These are phyloP conservation scores for Phymanthus crucifer DNA, from an alignment of 92 coral and sea anemone genomes.

Conservation along the genomic window DNA sequence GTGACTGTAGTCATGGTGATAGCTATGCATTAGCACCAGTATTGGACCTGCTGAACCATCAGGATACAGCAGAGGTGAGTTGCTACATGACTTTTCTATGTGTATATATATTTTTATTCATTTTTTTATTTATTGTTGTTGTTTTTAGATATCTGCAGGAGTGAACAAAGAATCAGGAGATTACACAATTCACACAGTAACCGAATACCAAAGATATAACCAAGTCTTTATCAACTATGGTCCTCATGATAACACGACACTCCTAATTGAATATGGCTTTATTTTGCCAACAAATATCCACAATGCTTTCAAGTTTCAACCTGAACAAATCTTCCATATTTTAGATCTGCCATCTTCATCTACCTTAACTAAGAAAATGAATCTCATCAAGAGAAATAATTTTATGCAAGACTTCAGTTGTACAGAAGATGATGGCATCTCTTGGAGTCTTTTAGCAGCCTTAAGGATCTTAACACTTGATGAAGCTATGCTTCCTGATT, in stretches of 20 bases:
- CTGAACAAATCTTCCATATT: conserved; percentile 35
- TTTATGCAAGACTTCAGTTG: conserved; percentile 67
- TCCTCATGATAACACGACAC: conserved; percentile 81
- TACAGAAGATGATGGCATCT: conserved; percentile 59
- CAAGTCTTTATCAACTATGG: conserved; percentile 97
- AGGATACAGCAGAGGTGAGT: conserved; percentile 78
- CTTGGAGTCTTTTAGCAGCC: conserved; percentile 73
- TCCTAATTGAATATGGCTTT: conserved; percentile 90
- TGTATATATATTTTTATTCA: too few species aligned
- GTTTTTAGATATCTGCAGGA: conserved; percentile 69
- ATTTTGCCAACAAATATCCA: conserved; percentile 76
- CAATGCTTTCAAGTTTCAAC: conserved; percentile 40
- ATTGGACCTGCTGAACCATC: conserved; percentile 85
- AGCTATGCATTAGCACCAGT: conserved; percentile 86
- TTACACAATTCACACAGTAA: conserved; percentile 65
- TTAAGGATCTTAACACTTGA: conserved; percentile 68
- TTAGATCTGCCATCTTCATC: conserved; percentile 18
- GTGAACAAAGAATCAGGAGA: conserved; percentile 39
- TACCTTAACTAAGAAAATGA: conserved; percentile 42
- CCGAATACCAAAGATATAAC: conserved; percentile 57
- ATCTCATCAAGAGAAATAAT: conserved; percentile 46
- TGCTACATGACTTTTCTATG: too few species aligned
- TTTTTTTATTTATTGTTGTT: not conserved
- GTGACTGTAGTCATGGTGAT: conserved; percentile 25
- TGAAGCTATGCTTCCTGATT: conserved; percentile 36